Percentiles rank a stretch among this genome's conserved stretches.
Conservation (phyloP, 2,888 invertebrate genomes). For the Ophion obscuratus region DNA sequence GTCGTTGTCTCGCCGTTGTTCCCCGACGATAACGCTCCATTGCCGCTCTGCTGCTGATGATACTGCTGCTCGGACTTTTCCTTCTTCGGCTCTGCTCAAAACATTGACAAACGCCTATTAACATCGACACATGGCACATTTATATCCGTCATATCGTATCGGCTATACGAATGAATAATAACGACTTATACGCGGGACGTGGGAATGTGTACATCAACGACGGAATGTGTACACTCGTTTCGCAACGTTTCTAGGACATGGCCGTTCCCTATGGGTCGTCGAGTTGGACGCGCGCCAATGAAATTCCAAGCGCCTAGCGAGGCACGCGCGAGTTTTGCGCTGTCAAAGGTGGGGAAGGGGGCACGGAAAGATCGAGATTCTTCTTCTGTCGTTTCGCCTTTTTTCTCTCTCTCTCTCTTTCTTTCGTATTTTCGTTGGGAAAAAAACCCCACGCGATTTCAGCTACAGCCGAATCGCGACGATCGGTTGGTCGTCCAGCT, state of each 20-base stretch:
- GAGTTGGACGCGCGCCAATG: constrained; percentile 76
- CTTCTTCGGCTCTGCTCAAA: constrained; percentile 93
- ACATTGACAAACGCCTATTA: neutral
- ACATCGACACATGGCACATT: no score
- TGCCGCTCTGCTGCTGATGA: constrained; percentile 85
- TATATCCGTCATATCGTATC: neutral
- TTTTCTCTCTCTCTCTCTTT: neutral
- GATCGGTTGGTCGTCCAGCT: no score
- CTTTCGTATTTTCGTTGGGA: neutral
- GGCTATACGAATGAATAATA: neutral
- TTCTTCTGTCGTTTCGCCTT: neutral
- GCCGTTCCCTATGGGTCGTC: constrained; percentile 50
- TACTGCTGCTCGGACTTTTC: constrained; percentile 91
- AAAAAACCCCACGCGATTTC: no score
- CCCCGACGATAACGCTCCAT: constrained; percentile 87
- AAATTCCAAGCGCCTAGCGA: constrained; percentile 68
- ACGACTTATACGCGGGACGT: neutral
- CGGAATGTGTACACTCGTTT: constrained; percentile 58
- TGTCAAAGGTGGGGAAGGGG: neutral
- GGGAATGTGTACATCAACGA: constrained; percentile 17
- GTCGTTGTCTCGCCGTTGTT: constrained; percentile 85
- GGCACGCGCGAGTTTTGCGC: constrained; percentile 35
- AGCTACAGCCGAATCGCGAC: no score
- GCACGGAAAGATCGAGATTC: neutral
- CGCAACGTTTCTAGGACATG: constrained; percentile 68